These are phyloP conservation scores for Cryptoprocta ferox DNA, from an alignment of 2,797 vertebrate species.

Conservation along the genomic window DNA sequence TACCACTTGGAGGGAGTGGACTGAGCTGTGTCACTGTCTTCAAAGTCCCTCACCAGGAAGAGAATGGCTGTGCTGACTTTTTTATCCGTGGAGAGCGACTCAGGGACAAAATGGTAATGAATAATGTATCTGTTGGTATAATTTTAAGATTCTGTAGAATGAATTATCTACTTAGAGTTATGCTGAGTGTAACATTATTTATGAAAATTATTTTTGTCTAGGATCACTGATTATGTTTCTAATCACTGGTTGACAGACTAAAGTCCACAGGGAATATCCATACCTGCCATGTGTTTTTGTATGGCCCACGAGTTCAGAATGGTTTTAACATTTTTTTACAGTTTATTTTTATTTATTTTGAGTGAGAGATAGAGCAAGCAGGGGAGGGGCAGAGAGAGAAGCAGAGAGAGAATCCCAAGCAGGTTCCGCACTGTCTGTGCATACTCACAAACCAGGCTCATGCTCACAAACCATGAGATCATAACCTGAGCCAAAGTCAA, in stretches of 20 bases:
- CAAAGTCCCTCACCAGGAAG: conserved; percentile 94
- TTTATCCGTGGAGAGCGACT: conserved; percentile 98
- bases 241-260: neutral
- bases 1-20: conserved; percentile 96
- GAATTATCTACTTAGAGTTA: conserved; percentile 29
- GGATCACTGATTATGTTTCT: conserved; percentile 8
- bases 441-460: too few relatives aligned
- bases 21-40: conserved; percentile 98
- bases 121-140: conserved; percentile 43
- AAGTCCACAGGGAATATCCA: neutral
- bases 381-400: too few relatives aligned
- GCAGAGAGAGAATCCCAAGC: too few relatives aligned
- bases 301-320: neutral
- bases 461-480: too few relatives aligned
- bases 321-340: neutral
- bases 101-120: conserved; percentile 98
- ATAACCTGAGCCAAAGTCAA: too few relatives aligned
- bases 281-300: neutral
- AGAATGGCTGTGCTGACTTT: conserved; percentile 94
- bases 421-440: too few relatives aligned
- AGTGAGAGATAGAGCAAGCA: too few relatives aligned
- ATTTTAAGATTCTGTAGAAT: conserved; percentile 47
- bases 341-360: too few relatives aligned
- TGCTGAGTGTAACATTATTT: neutral
- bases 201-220: conserved; percentile 7